Conservation (phyloP, 2,797 vertebrate species). For the Thamnophis elegans region DNA sequence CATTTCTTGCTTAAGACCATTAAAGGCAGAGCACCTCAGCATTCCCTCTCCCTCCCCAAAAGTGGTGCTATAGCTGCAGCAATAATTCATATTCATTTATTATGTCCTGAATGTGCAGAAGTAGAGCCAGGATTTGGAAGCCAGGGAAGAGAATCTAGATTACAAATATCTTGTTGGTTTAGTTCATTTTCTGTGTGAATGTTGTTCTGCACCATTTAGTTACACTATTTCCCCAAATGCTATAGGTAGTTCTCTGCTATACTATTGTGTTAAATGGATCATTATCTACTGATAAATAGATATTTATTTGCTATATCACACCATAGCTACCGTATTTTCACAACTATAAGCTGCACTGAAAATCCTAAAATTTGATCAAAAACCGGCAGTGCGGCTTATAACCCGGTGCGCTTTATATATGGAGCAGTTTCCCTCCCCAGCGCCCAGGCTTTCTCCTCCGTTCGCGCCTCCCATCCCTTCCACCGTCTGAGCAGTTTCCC, state of each 20-base stretch:
- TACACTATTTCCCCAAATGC: background rate
- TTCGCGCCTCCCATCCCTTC: no score
- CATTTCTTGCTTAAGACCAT: background rate
- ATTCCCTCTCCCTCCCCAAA: background rate
- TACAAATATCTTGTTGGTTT: background rate
- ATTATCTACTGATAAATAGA: background rate
- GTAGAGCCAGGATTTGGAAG: background rate
- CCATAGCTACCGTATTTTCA: no score
- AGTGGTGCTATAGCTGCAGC: background rate
- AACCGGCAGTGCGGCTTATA: no score
- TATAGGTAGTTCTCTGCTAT: background rate
- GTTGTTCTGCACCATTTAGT: background rate
- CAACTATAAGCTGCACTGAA: no score
- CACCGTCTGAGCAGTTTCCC: no score
- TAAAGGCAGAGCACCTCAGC: background rate
- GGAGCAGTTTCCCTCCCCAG: no score
- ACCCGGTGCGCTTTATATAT: no score
- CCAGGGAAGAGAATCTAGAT: background rate
- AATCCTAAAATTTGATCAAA: no score
- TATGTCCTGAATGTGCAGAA: background rate
- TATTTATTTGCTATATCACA: background rate
- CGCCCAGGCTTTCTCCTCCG: no score
- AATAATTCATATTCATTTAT: background rate
- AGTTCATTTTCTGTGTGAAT: background rate
- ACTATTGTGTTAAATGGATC: background rate